Percentiles rank a stretch among this genome's conserved stretches.
Conservation (phyloP, 2,888 invertebrate genomes). For the Pachycephus smyrnensis region DNA sequence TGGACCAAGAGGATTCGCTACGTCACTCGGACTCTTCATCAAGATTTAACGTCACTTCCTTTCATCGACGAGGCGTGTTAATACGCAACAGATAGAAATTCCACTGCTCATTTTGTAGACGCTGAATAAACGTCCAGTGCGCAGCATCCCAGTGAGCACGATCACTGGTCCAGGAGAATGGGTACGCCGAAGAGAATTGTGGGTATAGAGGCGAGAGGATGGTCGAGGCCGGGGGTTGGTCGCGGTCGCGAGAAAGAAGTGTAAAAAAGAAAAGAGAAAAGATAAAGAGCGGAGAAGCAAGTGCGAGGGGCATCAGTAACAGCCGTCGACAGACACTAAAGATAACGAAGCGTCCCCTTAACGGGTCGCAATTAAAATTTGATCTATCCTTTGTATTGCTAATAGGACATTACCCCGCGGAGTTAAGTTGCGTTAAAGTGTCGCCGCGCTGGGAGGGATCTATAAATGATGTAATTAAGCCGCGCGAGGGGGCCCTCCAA, state of each 20-base stretch:
- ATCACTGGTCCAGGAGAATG: neutral
- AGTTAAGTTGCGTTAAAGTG: conserved; percentile 42
- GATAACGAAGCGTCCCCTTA: conserved; percentile 25
- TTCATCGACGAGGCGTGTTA: neutral
- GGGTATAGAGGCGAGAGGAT: neutral
- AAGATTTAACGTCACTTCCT: conserved; percentile 19
- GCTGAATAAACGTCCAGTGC: neutral
- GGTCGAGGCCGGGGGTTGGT: neutral
- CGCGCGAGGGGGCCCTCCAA: conserved; percentile 29
- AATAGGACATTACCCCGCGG: conserved; percentile 51
- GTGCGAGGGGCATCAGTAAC: conserved; percentile 25
- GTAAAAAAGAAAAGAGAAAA: conserved; percentile 18
- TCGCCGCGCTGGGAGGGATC: conserved; percentile 39
- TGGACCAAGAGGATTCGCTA: conserved; percentile 22
- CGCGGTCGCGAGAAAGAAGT: neutral
- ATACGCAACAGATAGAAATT: neutral
- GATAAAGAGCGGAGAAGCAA: conserved; percentile 4
- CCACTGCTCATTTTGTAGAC: neutral
- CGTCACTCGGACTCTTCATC: conserved; percentile 22
- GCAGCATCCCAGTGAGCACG: neutral
- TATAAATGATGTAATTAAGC: conserved; percentile 55
- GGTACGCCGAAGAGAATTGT: neutral
- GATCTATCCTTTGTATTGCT: conserved; percentile 56
- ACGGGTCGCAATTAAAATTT: conserved; percentile 50
- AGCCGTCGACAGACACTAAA: conserved; percentile 18